Evolutionary conservation across 2,888 invertebrate species (phyloP), one percentile per base, ranked within the genome.

Genomic region (Mayetiola destructor): DNA sequence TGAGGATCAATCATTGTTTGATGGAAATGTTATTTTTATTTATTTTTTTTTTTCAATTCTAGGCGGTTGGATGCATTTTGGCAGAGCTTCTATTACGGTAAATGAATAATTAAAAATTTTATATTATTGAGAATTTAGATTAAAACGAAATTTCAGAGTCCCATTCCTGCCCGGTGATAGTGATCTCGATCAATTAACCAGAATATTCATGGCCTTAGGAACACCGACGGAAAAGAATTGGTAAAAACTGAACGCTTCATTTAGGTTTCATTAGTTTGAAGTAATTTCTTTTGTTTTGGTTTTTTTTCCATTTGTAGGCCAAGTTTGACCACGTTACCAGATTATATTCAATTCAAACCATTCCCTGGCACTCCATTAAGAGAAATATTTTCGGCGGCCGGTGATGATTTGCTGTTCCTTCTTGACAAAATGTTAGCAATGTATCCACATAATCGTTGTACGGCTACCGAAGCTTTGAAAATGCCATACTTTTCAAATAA

Each of bases 151-250:
- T 14, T n/a, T 27, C 9, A 48, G 48, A 61, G 84, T 87, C 3
- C 97, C 99, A 1, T 88, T 99, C 66, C 77, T 99, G 60, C 93
- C 96, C 1, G 97, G 97, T 6, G 97, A 97, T 65, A 88, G 94
- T 0, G 99, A 99, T 72, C 75, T 99, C 57, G 96, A 97, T 74
- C 99, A 99, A 68, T 74, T 99, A 40, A 88, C 89, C 0, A 88
- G 86, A 66, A 99, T 99, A 66, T 97, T 95, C 72, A 87, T 88
- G 73, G 90, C 91, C 30, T 77, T 97, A 63, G 99, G 99, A 8
- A 93, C 93, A 54, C 97, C 99, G 0, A 85, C 80, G 20, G 91
- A 92, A 65, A 85, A 89, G 62, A 85, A 79, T 57, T 99, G 99
- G 99, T 48, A 3, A 48, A 27, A n/a, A 12, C 8, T 32, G 32